These are phyloP conservation scores for Poecilobothrus nobilitatus DNA, from an alignment of 2,888 invertebrate species.

Conservation along the genomic window DNA sequence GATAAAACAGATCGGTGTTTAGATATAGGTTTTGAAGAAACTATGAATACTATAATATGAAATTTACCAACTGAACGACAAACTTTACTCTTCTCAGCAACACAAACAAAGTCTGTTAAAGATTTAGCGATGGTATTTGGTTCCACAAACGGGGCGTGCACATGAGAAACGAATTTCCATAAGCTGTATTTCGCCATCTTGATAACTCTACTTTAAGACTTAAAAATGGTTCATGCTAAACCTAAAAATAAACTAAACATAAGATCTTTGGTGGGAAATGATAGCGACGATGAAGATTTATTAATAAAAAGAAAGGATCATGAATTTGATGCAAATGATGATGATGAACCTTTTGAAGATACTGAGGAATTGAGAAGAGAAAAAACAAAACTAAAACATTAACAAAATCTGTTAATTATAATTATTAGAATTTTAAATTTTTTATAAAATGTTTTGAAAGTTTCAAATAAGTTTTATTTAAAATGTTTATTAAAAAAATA, in stretches of 20 bases:
- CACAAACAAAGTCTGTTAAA: constrained; percentile 94
- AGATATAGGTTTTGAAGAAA: constrained; percentile 88
- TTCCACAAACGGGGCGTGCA: no score
- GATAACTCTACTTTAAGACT: constrained; percentile 46
- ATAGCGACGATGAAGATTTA: constrained; percentile 47
- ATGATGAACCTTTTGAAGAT: constrained; percentile 30
- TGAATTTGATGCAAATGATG: constrained; percentile 43
- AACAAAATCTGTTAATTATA: constrained; percentile 69
- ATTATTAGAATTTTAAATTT: not conserved
- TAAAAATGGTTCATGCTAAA: constrained; percentile 18
- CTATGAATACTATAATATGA: constrained; percentile 90
- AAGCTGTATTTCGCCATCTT: constrained; percentile 73
- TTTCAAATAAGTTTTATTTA: not conserved
- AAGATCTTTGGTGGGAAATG: constrained; percentile 24
- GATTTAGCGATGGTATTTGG: constrained; percentile 85
- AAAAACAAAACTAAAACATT: constrained; percentile 50
- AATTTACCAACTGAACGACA: constrained; percentile 82
- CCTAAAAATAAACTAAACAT: constrained; percentile 15
- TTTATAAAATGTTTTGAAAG: not conserved
- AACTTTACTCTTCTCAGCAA: constrained; percentile 96
- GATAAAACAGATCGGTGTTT: constrained; percentile 97
- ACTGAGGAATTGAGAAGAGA: constrained; percentile 32
- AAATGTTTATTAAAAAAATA: not conserved
- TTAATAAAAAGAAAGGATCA: constrained; percentile 60
- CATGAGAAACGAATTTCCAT: constrained; percentile 86